These are phyloP conservation scores for Tauraco erythrolophus DNA, from an alignment of 2,113 vertebrate genomes.

Conservation along the genomic window DNA sequence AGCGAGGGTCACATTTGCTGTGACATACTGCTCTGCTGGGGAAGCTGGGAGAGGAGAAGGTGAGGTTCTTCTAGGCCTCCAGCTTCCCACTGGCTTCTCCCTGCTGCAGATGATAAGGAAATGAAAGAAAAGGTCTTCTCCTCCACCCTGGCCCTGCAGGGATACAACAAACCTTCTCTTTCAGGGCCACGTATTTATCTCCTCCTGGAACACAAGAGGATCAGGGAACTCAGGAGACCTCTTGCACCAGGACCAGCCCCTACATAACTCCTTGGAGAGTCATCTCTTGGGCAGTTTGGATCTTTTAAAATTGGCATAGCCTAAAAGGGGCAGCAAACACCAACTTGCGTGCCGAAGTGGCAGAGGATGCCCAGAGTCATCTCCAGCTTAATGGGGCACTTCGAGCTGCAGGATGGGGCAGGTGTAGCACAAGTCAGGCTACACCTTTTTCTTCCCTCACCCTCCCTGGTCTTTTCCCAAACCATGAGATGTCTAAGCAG, in stretches of 20 bases:
- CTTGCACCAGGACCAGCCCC: not conserved
- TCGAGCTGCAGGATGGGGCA: not conserved
- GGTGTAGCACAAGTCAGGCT: not conserved
- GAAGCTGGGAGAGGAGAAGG: not conserved
- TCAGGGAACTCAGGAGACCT: not conserved
- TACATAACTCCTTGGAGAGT: not conserved
- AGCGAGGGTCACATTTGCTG: not conserved
- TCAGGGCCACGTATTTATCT: not conserved
- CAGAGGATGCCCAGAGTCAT: not conserved
- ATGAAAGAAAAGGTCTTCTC: not conserved
- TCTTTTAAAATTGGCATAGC: not conserved
- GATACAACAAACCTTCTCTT: not conserved
- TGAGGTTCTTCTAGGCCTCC: not conserved
- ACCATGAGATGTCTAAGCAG: not conserved
- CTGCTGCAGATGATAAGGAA: not conserved
- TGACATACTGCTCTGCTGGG: not conserved
- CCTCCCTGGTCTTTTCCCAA: not conserved
- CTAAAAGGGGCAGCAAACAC: not conserved
- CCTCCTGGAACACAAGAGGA: not conserved
- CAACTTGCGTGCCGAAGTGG: not conserved
- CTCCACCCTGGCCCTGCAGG: not conserved
- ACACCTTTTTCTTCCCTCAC: not conserved
- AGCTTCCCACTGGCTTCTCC: not conserved
- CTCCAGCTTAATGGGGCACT: not conserved
- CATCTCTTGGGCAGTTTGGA: not conserved